Evolutionary conservation across 2,888 invertebrate species (phyloP).

Genomic region (Diploptera punctata): DNA sequence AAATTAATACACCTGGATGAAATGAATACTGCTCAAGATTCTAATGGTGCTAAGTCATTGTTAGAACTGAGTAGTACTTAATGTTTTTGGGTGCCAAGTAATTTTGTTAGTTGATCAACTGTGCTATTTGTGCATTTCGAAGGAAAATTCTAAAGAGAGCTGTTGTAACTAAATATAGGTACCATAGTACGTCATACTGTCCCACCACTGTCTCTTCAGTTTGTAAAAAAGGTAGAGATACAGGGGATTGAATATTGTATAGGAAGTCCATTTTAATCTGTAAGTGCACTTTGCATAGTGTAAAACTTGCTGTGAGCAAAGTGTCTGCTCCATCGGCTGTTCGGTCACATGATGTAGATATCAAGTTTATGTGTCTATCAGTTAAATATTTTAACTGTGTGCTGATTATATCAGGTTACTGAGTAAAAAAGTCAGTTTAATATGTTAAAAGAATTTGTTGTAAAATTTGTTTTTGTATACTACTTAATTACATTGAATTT

Average conservation of each 20-base stretch:
- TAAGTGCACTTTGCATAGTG: conserved; percentile 35
- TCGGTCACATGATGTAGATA: conserved; percentile 6
- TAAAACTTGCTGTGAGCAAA: conserved; percentile 23
- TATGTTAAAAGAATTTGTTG: too few relatives aligned
- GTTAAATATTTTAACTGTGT: not conserved
- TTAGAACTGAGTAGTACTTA: not conserved
- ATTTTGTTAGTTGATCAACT: not conserved
- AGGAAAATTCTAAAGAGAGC: not conserved
- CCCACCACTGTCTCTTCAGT: conserved; percentile 23
- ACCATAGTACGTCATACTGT: conserved; percentile 25
- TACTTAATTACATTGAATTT: too few relatives aligned
- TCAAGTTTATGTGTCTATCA: too few relatives aligned
- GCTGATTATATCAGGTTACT: too few relatives aligned
- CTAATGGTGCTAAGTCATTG: not conserved
- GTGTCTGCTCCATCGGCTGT: conserved; percentile 30
- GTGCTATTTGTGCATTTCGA: conserved; percentile 22
- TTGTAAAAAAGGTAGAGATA: not conserved
- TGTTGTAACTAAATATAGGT: conserved; percentile 24
- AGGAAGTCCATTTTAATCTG: conserved; percentile 31
- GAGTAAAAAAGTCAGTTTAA: too few relatives aligned
- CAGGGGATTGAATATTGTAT: conserved; percentile 17
- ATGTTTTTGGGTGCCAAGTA: not conserved
- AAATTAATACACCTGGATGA: not conserved
- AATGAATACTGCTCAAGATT: not conserved
- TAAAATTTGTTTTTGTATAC: too few relatives aligned